Evolutionary conservation across 2,797 vertebrate genomes (phyloP).

Genomic region (Philypnodon macrostomus): DNA sequence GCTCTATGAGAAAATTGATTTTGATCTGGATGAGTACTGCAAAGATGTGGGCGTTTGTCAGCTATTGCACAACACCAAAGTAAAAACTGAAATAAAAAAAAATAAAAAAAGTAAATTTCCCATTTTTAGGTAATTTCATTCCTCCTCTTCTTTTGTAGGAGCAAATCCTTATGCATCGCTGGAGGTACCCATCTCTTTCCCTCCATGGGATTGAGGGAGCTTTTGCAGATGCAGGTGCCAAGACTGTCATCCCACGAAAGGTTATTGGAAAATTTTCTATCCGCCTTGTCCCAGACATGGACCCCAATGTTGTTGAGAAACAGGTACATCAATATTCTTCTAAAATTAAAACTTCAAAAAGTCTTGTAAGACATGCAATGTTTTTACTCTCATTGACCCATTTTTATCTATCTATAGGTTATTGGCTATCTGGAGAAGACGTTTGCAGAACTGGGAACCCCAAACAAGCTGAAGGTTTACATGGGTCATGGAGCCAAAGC

Average conservation of each 20-base stretch:
- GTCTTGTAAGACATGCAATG: no score
- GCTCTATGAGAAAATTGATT: slow-evolving; percentile 91
- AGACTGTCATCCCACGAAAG: slow-evolving; percentile 95
- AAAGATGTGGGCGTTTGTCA: slow-evolving; percentile 80
- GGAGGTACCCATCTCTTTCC: slow-evolving; percentile 93
- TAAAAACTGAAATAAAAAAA: slow-evolving; percentile 27
- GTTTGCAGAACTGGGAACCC: slow-evolving; percentile 84
- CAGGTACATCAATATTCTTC: slow-evolving; percentile 65
- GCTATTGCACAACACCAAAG: slow-evolving; percentile 86
- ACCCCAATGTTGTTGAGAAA: slow-evolving; percentile 84
- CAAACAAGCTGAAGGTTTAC: slow-evolving; percentile 87
- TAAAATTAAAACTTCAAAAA: background rate
- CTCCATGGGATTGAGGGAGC: slow-evolving; percentile 96
- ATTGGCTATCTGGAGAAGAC: slow-evolving; percentile 79
- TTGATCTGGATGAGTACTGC: slow-evolving; percentile 87
- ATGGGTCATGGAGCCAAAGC: slow-evolving; percentile 91
- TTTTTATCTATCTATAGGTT: slow-evolving; percentile 81
- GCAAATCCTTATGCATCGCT: slow-evolving; percentile 91
- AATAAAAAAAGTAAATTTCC: background rate
- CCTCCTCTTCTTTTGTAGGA: slow-evolving; percentile 72
- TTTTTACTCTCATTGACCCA: no score
- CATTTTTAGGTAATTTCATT: no score
- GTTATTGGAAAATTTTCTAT: slow-evolving; percentile 97
- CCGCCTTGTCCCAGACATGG: slow-evolving; percentile 93
- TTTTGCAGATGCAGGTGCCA: slow-evolving; percentile 87